Conservation (phyloP, 2,888 invertebrate species). For the Sussaba pulchella region DNA sequence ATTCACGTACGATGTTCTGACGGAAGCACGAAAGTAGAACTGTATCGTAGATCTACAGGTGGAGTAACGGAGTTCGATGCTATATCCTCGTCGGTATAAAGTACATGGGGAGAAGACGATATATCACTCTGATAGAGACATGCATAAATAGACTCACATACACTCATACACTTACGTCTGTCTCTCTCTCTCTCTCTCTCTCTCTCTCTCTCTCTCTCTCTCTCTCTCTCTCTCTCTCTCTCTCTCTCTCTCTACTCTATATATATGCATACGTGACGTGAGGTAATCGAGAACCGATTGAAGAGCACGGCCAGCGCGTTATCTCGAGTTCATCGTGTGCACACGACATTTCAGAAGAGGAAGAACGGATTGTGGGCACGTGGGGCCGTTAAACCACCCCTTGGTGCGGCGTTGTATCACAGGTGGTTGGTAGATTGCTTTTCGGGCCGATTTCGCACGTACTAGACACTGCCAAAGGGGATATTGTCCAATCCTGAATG, state of each 20-base stretch:
- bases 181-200: no score
- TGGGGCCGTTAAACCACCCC: constrained; percentile 53
- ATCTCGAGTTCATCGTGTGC: constrained; percentile 46
- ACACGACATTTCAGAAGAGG: constrained; percentile 7
- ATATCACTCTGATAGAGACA: no score
- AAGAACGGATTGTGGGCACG: constrained; percentile 48
- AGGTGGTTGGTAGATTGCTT: constrained; percentile 71
- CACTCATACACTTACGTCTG: no score
- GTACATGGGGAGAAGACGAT: not conserved
- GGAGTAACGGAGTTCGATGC: constrained; percentile 22
- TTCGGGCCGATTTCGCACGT: constrained; percentile 46
- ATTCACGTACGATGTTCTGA: constrained; percentile 5
- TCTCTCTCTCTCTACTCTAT: no score
- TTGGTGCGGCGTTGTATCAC: constrained; percentile 65
- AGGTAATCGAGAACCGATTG: constrained; percentile 47
- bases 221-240: no score
- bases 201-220: no score
- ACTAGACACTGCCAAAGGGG: not conserved
- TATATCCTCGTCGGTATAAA: constrained; percentile 36
- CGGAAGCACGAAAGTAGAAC: constrained; percentile 12
- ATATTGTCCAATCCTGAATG: constrained; percentile 35
- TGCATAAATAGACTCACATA: no score
- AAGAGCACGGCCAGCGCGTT: constrained; percentile 6
- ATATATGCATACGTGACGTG: constrained; percentile 2
- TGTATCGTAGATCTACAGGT: constrained; percentile 35